Evolutionary conservation across 53 echinoderm and acorn worm species (phyloP).

Genomic region (Holothuria leucospilota): DNA sequence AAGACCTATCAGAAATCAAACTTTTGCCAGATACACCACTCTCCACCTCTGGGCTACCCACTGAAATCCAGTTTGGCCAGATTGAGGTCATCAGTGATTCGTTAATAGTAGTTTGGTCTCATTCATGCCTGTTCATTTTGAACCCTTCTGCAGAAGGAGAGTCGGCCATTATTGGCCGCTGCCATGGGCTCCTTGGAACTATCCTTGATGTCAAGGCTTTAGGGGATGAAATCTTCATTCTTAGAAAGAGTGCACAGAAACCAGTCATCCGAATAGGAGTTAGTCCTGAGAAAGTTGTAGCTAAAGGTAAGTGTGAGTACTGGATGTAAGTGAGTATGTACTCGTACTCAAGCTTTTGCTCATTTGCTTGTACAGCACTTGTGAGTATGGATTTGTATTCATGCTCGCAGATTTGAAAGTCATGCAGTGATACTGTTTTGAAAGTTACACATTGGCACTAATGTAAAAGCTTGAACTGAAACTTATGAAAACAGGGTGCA

Average conservation of each 20-base stretch:
- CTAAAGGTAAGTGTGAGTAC: conserved; percentile 61
- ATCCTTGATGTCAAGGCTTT: conserved; percentile 70
- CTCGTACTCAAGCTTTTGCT: background rate
- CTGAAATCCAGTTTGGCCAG: conserved; percentile 83
- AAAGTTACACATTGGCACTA: too few species aligned
- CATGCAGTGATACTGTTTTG: too few species aligned
- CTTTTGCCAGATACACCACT: conserved; percentile 70
- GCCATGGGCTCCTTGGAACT: conserved; percentile 78
- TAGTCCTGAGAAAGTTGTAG: conserved; percentile 62
- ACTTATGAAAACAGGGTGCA: too few species aligned
- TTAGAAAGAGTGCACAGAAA: conserved; percentile 73
- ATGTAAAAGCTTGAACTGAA: too few species aligned
- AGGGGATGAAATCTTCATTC: conserved; percentile 87
- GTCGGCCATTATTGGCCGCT: conserved; percentile 73
- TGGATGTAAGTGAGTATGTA: background rate
- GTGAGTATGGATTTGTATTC: too few species aligned
- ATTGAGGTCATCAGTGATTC: conserved; percentile 65
- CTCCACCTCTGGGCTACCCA: conserved; percentile 9
- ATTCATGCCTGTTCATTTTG: conserved; percentile 75
- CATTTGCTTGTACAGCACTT: too few species aligned
- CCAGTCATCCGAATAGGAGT: conserved; percentile 73
- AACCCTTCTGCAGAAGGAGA: conserved; percentile 66
- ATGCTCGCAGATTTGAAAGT: too few species aligned
- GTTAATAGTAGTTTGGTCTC: conserved; percentile 77
- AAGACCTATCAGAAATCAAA: conserved; percentile 65